Evolutionary conservation across 2,113 vertebrate species (phyloP), one percentile per base, ranked within the genome.

Genomic region (Oxyruncus cristatus): DNA sequence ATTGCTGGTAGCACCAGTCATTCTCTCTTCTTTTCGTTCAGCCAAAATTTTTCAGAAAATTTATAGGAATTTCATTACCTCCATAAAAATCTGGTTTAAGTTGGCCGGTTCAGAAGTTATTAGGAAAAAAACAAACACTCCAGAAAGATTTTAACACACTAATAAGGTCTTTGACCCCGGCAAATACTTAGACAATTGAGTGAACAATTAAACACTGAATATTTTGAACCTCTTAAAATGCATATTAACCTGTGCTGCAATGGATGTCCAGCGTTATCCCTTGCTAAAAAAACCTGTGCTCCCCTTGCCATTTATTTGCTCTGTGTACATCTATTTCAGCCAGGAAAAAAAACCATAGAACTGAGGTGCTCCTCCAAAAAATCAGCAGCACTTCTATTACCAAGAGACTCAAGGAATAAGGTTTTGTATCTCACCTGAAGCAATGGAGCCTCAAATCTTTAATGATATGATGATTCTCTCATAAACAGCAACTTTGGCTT

Each of bases 171-270:
- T 93, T 91, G 93, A 89, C 96, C 96, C 97, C 96, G 96, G 88
- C 94, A 96, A 95, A 97, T 46, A 91, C 96, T 95, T 96, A 92
- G 88, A 74, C 92, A 96, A 94, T 11, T 94, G 94, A 97, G 83
- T 52, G 90, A 97, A 96, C 88, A 97, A 97, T 91, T 78, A 65
- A 96, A 97, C 9, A 19, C 85, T 86, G 88, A 96, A 92, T 92
- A 95, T 94, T 92, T 93, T 85, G 65, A 96, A 93, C 83, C 87
- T 96, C 87, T 96, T 97, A 96, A 93, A 95, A 94, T 85, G 94
- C 79, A 97, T 93, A 96, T 96, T 80, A 95, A 95, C 63, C 78
- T 94, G 89, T 44, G 49, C 73, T 18, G 39, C 82, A 81, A 44
- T 39, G 68, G 96, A 92, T 46, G 90, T 33, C 71, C 85, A 84